These are phyloP conservation scores for Chrysogorgia sp. DNA, from an alignment of 92 coral and sea anemone species.

Conservation along the genomic window DNA sequence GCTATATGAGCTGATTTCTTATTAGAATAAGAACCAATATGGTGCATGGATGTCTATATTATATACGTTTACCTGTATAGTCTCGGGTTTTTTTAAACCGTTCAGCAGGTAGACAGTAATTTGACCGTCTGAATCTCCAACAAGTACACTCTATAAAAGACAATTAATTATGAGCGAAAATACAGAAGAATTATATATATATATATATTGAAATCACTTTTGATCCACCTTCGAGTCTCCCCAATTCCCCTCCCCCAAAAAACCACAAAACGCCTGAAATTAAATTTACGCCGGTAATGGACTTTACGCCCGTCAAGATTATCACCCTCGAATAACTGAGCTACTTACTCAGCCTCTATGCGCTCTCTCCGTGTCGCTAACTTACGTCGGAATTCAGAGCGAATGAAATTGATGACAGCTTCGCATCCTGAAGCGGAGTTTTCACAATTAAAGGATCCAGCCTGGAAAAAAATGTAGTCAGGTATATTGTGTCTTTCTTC, in stretches of 20 bases:
- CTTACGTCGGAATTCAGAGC: constrained; percentile 79
- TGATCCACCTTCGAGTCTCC: background rate
- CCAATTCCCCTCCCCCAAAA: too few species aligned
- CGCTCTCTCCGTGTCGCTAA: too few species aligned
- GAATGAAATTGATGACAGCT: constrained; percentile 76
- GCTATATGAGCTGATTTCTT: too few species aligned
- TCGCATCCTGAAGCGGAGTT: constrained; percentile 89
- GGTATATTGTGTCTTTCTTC: background rate
- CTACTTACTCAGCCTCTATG: too few species aligned
- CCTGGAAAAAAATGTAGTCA: constrained; percentile 34
- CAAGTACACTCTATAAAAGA: constrained; percentile 85
- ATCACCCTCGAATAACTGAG: too few species aligned
- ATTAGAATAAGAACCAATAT: too few species aligned
- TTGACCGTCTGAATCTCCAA: constrained; percentile 98
- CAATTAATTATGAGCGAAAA: background rate
- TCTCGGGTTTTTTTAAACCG: constrained; percentile 49
- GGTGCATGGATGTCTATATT: too few species aligned
- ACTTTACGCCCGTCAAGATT: too few species aligned
- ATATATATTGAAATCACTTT: too few species aligned
- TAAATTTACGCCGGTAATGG: too few species aligned
- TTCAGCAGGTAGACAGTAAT: constrained; percentile 87
- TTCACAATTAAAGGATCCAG: constrained; percentile 89
- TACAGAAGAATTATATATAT: background rate
- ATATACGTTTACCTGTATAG: background rate
- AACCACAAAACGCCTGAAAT: too few species aligned